Evolutionary conservation across 2,797 vertebrate genomes (phyloP), one percentile per base, ranked within the genome.

Genomic region (Myripristis jacobus): DNA sequence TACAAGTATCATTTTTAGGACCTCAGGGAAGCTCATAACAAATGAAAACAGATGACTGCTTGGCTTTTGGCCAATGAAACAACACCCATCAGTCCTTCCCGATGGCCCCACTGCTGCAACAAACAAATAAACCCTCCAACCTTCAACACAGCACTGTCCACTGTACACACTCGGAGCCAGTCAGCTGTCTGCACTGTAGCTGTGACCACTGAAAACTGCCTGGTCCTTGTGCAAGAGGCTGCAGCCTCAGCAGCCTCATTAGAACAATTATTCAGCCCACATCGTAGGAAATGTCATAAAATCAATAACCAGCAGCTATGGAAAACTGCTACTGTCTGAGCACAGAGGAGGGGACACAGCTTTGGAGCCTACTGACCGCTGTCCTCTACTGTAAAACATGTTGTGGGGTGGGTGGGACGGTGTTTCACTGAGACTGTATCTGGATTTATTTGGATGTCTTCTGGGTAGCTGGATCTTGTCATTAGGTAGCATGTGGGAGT

Each of bases 301-400:
- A 86, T 84, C 68, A 79, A 80, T 80, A 68, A 62, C 18, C 44
- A 47, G 62, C 48, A 70, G 53, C 69, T 24, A 19, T 15, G 8
- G 57, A 60, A 70, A 60, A 56, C 52, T 64, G 43, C 10, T 1
- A 27, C 13, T 24, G 52, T 25, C 36, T 58, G n/a, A 41, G 38
- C 38, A 38, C 36, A 11, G 34, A 2, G 34, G 34, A 36, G 9
- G 10, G 10, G 34, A 7, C 6, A 13, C 56, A 25, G 55, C 57
- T 22, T 31, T 1, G 15, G 66, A 60, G 52, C 19, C 13, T 1
- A 1, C 10, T 36, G 6, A 10, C 2, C 10, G 7, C 10, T 36
- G 34, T 36, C 9, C 2, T 36, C 6, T 36, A 7, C 2, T 36
- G 6, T 36, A 36, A 36, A 8, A 36, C 34, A 36, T 36, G 34